These are phyloP conservation scores for Tipula vernalis DNA, from an alignment of 2,888 invertebrate species.

Conservation along the genomic window DNA sequence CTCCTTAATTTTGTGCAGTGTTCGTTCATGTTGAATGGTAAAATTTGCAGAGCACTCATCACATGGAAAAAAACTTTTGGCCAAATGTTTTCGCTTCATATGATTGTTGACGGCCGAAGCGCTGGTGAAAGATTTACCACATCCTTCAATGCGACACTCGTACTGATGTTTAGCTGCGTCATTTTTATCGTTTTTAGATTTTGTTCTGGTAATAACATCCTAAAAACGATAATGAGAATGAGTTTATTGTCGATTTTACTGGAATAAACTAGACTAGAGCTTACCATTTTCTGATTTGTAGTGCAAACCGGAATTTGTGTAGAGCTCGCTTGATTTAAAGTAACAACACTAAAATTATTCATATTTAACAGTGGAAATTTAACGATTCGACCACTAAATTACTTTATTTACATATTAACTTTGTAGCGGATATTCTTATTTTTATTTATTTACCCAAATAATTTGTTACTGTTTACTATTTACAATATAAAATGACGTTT, in stretches of 20 bases:
- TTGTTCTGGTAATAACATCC: neutral
- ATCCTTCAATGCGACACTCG: neutral
- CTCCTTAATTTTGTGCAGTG: constrained; percentile 14
- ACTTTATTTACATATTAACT: neutral
- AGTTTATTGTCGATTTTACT: neutral
- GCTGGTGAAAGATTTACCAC: neutral
- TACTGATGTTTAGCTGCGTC: neutral
- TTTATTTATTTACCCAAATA: neutral
- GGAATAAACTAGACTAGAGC: neutral
- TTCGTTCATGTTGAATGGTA: constrained; percentile 10
- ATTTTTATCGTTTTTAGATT: neutral
- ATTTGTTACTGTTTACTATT: too few relatives aligned
- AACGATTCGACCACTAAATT: neutral
- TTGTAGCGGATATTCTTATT: neutral
- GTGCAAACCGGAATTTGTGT: neutral
- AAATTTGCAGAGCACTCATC: constrained; percentile 12
- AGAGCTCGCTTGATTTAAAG: neutral
- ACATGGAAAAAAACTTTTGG: constrained; percentile 7
- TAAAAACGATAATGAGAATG: neutral
- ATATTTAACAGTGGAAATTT: neutral
- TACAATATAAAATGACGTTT: neutral
- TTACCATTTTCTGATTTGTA: neutral
- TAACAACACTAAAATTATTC: neutral
- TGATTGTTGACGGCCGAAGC: constrained; percentile 12
- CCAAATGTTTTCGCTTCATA: neutral